Conservation (phyloP, 2,797 vertebrate species). For the Anabas testudineus region DNA sequence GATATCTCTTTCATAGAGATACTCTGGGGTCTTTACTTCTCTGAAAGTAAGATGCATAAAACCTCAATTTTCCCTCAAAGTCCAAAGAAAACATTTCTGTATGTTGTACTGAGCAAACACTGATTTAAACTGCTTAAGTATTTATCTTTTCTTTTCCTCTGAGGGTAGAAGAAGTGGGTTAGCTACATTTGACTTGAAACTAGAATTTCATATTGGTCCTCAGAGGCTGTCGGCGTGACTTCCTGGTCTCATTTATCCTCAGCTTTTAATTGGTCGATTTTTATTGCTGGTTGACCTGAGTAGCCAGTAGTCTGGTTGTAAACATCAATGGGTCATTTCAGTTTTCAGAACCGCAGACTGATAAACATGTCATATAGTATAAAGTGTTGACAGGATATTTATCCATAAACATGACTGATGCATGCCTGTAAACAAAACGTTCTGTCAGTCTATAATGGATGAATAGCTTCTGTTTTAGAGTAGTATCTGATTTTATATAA, state of each 20-base stretch:
- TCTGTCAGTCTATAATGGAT: too few relatives aligned
- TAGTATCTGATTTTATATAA: neutral
- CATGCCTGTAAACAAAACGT: too few relatives aligned
- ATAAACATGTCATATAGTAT: neutral
- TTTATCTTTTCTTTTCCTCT: constrained; percentile 10
- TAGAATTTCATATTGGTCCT: constrained; percentile 57
- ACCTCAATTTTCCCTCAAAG: constrained; percentile 65
- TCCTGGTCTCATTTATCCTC: constrained; percentile 63
- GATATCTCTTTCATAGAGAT: constrained; percentile 33
- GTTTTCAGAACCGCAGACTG: constrained; percentile 18
- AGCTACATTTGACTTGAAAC: constrained; percentile 59
- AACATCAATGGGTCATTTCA: constrained; percentile 28
- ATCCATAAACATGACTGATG: too few relatives aligned
- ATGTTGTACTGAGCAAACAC: constrained; percentile 49
- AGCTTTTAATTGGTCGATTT: constrained; percentile 58
- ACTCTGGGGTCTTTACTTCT: constrained; percentile 44
- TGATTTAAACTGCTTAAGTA: constrained; percentile 21
- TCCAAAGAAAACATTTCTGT: constrained; percentile 56
- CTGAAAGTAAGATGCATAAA: constrained; percentile 70
- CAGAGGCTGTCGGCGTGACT: constrained; percentile 52
- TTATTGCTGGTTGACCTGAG: constrained; percentile 31
- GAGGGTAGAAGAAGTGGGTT: constrained; percentile 59
- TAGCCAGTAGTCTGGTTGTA: constrained; percentile 29
- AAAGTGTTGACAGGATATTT: too few relatives aligned
- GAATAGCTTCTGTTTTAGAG: too few relatives aligned